phyloP scores from a whole-genome alignment of 1,140 invertebrate species.

The Pomphorhynchus laevis region DNA sequence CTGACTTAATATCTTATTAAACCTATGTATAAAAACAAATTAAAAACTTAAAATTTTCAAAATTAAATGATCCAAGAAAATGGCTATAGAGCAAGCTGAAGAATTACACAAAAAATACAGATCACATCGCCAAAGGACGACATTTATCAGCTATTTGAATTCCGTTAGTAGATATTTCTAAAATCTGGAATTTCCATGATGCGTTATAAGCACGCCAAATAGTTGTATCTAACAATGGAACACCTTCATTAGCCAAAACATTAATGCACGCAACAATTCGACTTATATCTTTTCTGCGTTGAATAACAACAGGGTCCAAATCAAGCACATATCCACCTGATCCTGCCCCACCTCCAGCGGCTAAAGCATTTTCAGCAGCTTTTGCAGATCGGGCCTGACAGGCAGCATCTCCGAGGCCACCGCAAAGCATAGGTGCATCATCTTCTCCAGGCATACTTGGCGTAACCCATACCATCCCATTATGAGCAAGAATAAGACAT shows the following conservation, averaged over 20 bases:
- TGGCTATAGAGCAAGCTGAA: too few species aligned
- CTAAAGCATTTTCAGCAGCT: not conserved
- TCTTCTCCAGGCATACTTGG: conserved; percentile 29
- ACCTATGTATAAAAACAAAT: too few species aligned
- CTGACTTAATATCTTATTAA: too few species aligned
- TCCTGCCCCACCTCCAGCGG: not conserved
- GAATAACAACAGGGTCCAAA: conserved; percentile 2
- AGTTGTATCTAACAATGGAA: conserved; percentile 59
- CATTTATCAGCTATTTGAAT: too few species aligned
- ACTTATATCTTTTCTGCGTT: conserved; percentile 40
- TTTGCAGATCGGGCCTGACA: conserved; percentile 10
- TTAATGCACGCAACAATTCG: conserved; percentile 53
- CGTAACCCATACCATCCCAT: conserved; percentile 76
- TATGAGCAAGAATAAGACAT: conserved; percentile 63
- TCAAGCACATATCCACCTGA: not conserved
- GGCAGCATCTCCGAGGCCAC: conserved; percentile 34
- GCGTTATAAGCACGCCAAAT: conserved; percentile 59
- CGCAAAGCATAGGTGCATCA: conserved; percentile 31
- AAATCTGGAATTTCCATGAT: conserved; percentile 40
- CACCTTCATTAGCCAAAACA: conserved; percentile 39
- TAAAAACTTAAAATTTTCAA: too few species aligned
- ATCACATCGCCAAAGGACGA: too few species aligned
- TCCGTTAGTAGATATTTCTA: too few species aligned
- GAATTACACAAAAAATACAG: too few species aligned
- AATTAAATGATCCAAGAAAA: too few species aligned